Percentiles rank a stretch among this genome's conserved stretches.
These are phyloP conservation scores for Pipistrellus pipistrellus DNA, from an alignment of 2,797 vertebrate species.

Conservation along the genomic window DNA sequence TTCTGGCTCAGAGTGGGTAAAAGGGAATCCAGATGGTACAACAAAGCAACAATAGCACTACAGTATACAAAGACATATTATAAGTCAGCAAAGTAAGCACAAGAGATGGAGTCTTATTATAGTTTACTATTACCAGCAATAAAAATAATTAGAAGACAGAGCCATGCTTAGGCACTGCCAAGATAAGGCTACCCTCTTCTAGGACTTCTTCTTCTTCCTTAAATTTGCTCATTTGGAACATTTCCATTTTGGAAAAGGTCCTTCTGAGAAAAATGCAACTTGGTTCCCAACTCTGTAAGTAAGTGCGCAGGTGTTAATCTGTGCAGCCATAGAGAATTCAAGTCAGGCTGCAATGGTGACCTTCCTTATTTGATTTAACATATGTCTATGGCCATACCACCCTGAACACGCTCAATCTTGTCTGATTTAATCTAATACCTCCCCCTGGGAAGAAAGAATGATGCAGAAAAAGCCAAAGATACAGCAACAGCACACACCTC, in stretches of 20 bases:
- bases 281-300: conserved; percentile 59
- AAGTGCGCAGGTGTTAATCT: conserved; percentile 11
- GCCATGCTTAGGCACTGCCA: conserved; percentile 59
- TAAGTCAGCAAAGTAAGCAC: conserved; percentile 74
- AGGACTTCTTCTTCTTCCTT: conserved; percentile 61
- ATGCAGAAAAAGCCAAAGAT: conserved; percentile 60
- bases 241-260: conserved; percentile 54
- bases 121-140: conserved; percentile 59
- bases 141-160: conserved; percentile 73
- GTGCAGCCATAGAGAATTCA: conserved; percentile 33
- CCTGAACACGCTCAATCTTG: too few relatives aligned
- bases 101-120: conserved; percentile 58
- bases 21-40: conserved; percentile 63
- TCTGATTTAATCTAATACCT: conserved; percentile 44
- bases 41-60: conserved; percentile 63
- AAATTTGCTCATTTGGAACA: conserved; percentile 66
- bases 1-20: conserved; percentile 64
- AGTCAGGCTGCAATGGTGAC: not conserved
- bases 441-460: conserved; percentile 56
- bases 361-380: conserved; percentile 48
- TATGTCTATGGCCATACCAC: too few relatives aligned
- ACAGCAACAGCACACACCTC: conserved; percentile 23
- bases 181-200: conserved; percentile 64
- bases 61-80: conserved; percentile 1
- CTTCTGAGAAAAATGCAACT: conserved; percentile 53